Conservation (phyloP, 2,888 invertebrate species). For the Tenodera sinensis region DNA sequence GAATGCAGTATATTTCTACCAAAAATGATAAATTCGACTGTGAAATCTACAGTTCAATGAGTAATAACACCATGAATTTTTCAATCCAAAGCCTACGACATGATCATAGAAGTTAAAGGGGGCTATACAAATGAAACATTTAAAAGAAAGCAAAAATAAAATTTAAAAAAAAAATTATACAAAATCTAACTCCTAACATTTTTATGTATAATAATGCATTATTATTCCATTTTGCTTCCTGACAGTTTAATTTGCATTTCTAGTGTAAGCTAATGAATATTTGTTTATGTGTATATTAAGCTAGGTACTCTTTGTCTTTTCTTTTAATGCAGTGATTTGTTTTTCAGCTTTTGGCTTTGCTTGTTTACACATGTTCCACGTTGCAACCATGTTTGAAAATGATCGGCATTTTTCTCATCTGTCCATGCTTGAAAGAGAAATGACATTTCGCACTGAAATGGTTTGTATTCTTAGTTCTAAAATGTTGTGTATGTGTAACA, state of each 20-base stretch:
- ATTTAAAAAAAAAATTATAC: too few relatives aligned
- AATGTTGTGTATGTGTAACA: slow-evolving; percentile 36
- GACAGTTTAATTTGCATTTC: not conserved
- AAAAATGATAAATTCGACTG: too few relatives aligned
- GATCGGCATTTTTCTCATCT: slow-evolving; percentile 80
- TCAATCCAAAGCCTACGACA: too few relatives aligned
- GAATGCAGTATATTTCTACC: too few relatives aligned
- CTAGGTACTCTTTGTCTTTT: not conserved
- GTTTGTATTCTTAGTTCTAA: slow-evolving; percentile 39
- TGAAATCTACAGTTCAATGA: too few relatives aligned
- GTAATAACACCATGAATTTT: too few relatives aligned
- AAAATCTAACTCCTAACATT: too few relatives aligned
- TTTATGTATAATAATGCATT: too few relatives aligned
- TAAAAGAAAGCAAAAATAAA: too few relatives aligned
- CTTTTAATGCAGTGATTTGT: not conserved
- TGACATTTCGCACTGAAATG: slow-evolving; percentile 83
- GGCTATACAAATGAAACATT: too few relatives aligned
- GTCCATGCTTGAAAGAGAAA: slow-evolving; percentile 78
- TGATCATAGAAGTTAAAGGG: too few relatives aligned
- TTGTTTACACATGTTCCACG: slow-evolving; percentile 60
- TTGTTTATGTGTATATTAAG: not conserved
- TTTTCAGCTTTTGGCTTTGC: slow-evolving; percentile 17
- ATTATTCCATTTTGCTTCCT: too few relatives aligned
- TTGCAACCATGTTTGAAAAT: slow-evolving; percentile 73
- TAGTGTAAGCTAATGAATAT: not conserved